Evolutionary conservation across 2,797 vertebrate species (phyloP).

Genomic region (Muraenolepis orangiensis): DNA sequence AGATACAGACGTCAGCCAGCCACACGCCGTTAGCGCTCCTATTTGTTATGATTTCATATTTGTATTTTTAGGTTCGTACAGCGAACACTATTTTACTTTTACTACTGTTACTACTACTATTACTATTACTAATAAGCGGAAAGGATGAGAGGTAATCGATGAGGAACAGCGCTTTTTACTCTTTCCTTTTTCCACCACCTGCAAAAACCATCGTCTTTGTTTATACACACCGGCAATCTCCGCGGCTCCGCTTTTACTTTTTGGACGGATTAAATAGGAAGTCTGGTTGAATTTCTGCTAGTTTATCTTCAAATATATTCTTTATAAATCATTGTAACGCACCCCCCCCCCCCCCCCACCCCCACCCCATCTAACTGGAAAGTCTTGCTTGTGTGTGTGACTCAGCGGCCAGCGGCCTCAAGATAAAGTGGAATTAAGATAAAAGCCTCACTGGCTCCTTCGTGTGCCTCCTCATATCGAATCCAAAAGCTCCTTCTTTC

Average conservation of each 20-base stretch:
- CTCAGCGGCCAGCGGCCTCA: constrained; percentile 66
- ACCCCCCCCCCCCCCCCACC: constrained; percentile 1
- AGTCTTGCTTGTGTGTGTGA: constrained; percentile 46
- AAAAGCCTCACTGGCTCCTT: constrained; percentile 82
- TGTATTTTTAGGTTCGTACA: no score
- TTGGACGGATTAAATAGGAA: constrained; percentile 12
- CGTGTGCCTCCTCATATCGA: constrained; percentile 55
- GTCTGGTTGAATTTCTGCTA: not conserved
- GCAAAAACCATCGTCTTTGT: constrained; percentile 6
- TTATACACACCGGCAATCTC: not conserved
- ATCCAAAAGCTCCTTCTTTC: constrained; percentile 66
- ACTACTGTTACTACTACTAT: no score
- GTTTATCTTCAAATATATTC: constrained; percentile 16
- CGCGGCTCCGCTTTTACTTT: not conserved
- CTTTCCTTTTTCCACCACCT: constrained; percentile 10
- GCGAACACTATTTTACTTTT: no score
- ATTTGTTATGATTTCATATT: no score
- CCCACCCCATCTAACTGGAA: constrained; percentile 27
- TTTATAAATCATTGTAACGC: constrained; percentile 23
- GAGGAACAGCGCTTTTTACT: constrained; percentile 9
- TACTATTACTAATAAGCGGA: no score
- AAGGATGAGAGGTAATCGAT: constrained; percentile 39
- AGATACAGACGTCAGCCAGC: constrained; percentile 9
- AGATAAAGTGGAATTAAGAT: constrained; percentile 84
- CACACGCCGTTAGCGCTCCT: constrained; percentile 29